Evolutionary conservation across 23 tunicate species (phyloP).

Genomic region (Styela plicata): DNA sequence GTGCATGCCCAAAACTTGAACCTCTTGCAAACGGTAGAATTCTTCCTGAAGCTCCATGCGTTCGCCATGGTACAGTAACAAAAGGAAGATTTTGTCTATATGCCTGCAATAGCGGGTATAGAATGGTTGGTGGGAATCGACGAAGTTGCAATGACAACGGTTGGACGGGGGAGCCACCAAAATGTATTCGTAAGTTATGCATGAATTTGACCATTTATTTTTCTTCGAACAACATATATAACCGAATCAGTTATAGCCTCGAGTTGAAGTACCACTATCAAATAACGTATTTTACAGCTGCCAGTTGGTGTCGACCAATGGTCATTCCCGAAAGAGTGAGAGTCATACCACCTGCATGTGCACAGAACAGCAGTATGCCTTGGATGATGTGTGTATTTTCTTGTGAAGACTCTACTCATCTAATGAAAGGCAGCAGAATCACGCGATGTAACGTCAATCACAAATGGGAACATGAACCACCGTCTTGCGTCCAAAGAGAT

Average conservation of each 20-base stretch:
- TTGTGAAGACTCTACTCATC: conserved; percentile 9
- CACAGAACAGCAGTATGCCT: conserved; percentile 8
- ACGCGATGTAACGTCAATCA: conserved; percentile 20
- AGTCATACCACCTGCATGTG: conserved; percentile 31
- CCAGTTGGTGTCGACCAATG: conserved; percentile 25
- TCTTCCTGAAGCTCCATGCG: conserved; percentile 40
- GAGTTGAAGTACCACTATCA: too few relatives aligned
- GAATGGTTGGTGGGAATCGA: conserved; percentile 16
- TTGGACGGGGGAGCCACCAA: conserved; percentile 42
- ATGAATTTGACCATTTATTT: not conserved
- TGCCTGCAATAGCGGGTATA: conserved; percentile 42
- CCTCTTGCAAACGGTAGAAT: conserved; percentile 30
- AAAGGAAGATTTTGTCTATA: conserved; percentile 38
- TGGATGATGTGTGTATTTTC: conserved; percentile 37
- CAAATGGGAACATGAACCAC: conserved; percentile 30
- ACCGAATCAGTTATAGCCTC: not conserved
- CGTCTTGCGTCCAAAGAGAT: conserved; percentile 12
- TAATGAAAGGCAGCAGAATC: conserved; percentile 24
- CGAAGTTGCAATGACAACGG: conserved; percentile 31
- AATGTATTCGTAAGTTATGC: conserved; percentile 31
- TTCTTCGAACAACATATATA: not conserved
- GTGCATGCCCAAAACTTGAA: conserved; percentile 14
- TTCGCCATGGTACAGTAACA: conserved; percentile 8
- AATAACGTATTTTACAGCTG: conserved; percentile 5
- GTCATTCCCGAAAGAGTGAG: conserved; percentile 1